Evolutionary conservation across 2,797 vertebrate genomes (phyloP), one percentile per base, ranked within the genome.

Genomic region (Miichthys miiuy): DNA sequence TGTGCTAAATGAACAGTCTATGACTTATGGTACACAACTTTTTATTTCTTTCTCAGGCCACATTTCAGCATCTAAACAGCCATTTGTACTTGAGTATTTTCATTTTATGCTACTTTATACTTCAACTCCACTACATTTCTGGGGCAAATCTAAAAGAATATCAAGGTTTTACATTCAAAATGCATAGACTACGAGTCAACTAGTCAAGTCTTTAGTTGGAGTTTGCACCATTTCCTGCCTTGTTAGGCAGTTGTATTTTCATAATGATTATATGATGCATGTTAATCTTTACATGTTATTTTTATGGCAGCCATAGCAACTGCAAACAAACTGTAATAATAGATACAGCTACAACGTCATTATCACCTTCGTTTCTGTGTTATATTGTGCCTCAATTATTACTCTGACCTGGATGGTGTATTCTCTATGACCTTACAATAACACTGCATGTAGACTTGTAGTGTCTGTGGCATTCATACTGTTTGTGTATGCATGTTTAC

Each of bases 401-500:
- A 44, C 3, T 69, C 18, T 61, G 38, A 64, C 51, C 44, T n/a
- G 6, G 10, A 12, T 57, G 20, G 14, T 46, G 21, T 38, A 34
- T 42, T 47, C 5, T 56, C 4, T 47, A 1, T 63, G 42, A 65
- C 65, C 13, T 73, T 55, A 52, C 16, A 38, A 3, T 9, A 11
- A 41, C 12, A 7, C 1, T 18, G 23, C 6, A 0, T 30, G 42
- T 52, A 10, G 2, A 25, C 1, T 51, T n/a, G n/a, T n/a, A n/a
- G 9, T 69, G 21, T 41, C 34, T 50, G 3, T 48, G 16, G 27
- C 3, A 11, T 60, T 60, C 7, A 21, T 14, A 23, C n/a, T 51
- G 51, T 68, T 56, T 55, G 62, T 71, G 52, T 72, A 50, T 67
- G 56, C 17, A 17, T 80, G 46, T 51, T 38, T 18, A 13, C 50